Evolutionary conservation across 2,113 vertebrate genomes (phyloP).

Genomic region (Caloenas nicobarica): DNA sequence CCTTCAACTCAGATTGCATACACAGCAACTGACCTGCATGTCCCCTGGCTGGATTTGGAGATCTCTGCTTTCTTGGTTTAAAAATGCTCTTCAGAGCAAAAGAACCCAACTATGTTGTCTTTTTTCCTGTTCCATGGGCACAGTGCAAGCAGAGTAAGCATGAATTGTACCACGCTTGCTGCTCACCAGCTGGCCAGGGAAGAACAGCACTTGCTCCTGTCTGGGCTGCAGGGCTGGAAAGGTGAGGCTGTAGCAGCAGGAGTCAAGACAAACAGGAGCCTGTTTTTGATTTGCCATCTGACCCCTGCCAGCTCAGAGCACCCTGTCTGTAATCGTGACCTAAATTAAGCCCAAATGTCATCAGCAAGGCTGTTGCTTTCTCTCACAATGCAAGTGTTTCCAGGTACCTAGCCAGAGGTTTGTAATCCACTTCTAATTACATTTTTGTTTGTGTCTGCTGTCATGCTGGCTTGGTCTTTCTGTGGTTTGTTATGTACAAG

Average conservation of each 20-base stretch:
- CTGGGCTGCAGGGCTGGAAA: constrained; percentile 28
- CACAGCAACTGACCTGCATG: not conserved
- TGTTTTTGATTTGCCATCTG: constrained; percentile 68
- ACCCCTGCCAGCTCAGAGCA: constrained; percentile 65
- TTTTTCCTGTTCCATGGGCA: not conserved
- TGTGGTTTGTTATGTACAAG: constrained; percentile 25
- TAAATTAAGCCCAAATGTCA: constrained; percentile 62
- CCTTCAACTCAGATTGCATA: not conserved
- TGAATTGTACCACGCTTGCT: constrained; percentile 35
- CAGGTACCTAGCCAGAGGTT: constrained; percentile 56
- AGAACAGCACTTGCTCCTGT: constrained; percentile 67
- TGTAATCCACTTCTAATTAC: constrained; percentile 69
- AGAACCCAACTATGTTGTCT: not conserved
- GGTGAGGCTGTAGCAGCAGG: constrained; percentile 51
- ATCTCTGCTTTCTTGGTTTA: not conserved
- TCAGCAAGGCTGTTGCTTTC: constrained; percentile 24
- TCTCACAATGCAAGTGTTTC: constrained; percentile 41
- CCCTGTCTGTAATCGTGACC: constrained; percentile 35
- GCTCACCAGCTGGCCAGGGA: constrained; percentile 47
- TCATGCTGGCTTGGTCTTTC: constrained; percentile 54
- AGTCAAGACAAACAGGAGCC: constrained; percentile 65
- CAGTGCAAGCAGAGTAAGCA: not conserved
- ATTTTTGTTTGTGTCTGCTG: constrained; percentile 62
- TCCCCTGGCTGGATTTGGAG: not conserved
- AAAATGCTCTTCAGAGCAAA: not conserved